Percentiles rank a stretch among this genome's conserved stretches.
Evolutionary conservation across 2,113 vertebrate genomes (phyloP).

Genomic region (Parus major): DNA sequence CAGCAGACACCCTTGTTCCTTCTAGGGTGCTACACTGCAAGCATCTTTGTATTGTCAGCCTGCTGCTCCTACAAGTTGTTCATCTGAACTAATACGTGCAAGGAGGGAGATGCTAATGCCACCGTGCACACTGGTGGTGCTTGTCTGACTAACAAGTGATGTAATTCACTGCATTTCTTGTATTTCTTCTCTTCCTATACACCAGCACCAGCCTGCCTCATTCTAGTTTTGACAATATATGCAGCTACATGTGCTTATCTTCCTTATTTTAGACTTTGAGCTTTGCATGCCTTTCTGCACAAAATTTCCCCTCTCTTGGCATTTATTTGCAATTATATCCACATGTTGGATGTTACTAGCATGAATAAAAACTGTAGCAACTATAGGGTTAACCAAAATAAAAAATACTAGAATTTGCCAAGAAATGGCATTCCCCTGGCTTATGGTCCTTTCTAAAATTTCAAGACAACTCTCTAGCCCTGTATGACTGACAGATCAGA

Average conservation of each 20-base stretch:
- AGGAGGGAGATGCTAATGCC: neutral
- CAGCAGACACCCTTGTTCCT: neutral
- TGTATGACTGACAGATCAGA: neutral
- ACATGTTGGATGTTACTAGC: neutral
- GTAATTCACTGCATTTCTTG: neutral
- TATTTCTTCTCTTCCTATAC: accelerated
- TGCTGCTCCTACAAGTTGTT: neutral
- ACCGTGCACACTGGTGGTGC: neutral
- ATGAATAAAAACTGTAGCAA: neutral
- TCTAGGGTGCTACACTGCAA: neutral
- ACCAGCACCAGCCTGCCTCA: neutral
- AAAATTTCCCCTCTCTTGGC: neutral
- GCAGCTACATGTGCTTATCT: neutral
- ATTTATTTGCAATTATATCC: neutral
- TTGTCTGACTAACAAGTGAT: neutral
- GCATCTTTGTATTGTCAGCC: neutral
- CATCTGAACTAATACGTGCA: neutral
- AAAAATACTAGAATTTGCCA: neutral
- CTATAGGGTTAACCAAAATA: neutral
- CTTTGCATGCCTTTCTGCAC: neutral
- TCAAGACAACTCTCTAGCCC: neutral
- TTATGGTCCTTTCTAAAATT: neutral
- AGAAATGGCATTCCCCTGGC: neutral
- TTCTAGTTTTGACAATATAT: neutral
- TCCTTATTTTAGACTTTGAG: neutral